Evolutionary conservation across 2,888 invertebrate species (phyloP).

Genomic region (Drosophila neonasuta): DNA sequence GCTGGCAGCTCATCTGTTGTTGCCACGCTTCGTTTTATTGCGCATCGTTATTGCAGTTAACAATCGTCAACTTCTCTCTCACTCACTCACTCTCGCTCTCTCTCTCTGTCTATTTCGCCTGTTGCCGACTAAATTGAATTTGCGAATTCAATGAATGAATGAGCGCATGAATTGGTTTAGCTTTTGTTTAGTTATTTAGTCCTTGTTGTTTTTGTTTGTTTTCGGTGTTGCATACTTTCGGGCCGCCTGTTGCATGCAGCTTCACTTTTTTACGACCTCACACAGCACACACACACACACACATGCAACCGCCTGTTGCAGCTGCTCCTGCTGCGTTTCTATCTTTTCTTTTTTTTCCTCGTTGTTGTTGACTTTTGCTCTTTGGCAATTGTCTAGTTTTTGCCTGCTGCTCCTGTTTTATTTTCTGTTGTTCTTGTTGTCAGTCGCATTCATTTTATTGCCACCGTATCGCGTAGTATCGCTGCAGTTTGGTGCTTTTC

Average conservation of each 20-base stretch:
- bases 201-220: constrained; percentile 19
- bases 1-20: constrained; percentile 42
- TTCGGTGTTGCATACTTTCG: constrained; percentile 66
- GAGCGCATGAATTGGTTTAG: constrained; percentile 74
- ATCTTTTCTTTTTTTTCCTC: constrained; percentile 14
- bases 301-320: constrained; percentile 53
- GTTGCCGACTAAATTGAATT: constrained; percentile 75
- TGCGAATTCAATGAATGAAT: constrained; percentile 80
- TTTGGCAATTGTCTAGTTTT: constrained; percentile 58
- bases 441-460: constrained; percentile 43
- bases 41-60: constrained; percentile 69
- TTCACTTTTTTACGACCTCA: constrained; percentile 45
- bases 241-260: constrained; percentile 73
- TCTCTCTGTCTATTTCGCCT: constrained; percentile 6
- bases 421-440: constrained; percentile 25
- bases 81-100: constrained; percentile 4
- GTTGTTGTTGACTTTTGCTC: constrained; percentile 41
- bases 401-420: background rate
- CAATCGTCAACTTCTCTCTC: constrained; percentile 47
- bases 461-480: constrained; percentile 1
- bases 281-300: constrained; percentile 9
- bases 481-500: constrained; percentile 47
- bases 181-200: constrained; percentile 73
- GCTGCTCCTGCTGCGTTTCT: constrained; percentile 22
- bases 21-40: constrained; percentile 67